A percentile compares a stretch with the other conserved stretches of the same genome.
Conservation (phyloP, 37 sponge, comb jelly and placozoan genomes). For the Agelas oroides region DNA sequence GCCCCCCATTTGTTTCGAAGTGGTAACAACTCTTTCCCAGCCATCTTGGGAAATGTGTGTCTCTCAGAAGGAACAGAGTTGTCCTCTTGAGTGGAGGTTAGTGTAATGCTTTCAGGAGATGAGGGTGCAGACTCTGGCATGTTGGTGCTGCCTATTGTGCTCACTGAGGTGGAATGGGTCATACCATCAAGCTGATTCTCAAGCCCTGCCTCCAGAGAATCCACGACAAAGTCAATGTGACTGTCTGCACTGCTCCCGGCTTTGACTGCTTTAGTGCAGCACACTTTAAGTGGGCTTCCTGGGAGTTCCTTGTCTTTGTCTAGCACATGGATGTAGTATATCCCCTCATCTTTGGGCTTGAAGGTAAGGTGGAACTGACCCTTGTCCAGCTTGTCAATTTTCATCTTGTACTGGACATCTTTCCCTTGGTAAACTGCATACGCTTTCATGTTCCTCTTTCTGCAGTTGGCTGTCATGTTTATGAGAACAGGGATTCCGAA, state of each 20-base stretch:
- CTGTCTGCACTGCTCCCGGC: constrained; percentile 1
- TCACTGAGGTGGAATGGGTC: no score
- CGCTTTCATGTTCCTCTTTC: constrained; percentile 52
- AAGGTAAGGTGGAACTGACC: constrained; percentile 56
- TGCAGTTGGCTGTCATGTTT: constrained; percentile 42
- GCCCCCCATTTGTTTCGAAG: constrained; percentile 6
- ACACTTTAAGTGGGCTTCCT: constrained; percentile 53
- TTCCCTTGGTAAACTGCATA: constrained; percentile 23
- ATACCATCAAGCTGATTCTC: no score
- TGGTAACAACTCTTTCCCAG: constrained; percentile 52
- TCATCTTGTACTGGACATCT: constrained; percentile 46
- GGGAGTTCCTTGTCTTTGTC: constrained; percentile 17
- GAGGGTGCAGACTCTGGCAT: no score
- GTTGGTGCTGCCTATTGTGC: no score
- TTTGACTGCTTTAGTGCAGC: not conserved
- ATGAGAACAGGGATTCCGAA: constrained; percentile 42
- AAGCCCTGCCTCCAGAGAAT: constrained; percentile 5
- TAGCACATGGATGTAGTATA: constrained; percentile 55
- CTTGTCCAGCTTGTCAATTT: constrained; percentile 53
- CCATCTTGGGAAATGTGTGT: constrained; percentile 14
- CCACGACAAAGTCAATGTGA: constrained; percentile 6
- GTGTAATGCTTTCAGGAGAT: no score
- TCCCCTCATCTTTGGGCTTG: constrained; percentile 47
- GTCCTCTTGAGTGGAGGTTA: constrained; percentile 42
- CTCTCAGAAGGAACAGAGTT: constrained; percentile 18